Base-by-base conservation (phyloP, 30 jellyfish, hydroid and myxozoan species). In the Pelagia noctiluca region DNA sequence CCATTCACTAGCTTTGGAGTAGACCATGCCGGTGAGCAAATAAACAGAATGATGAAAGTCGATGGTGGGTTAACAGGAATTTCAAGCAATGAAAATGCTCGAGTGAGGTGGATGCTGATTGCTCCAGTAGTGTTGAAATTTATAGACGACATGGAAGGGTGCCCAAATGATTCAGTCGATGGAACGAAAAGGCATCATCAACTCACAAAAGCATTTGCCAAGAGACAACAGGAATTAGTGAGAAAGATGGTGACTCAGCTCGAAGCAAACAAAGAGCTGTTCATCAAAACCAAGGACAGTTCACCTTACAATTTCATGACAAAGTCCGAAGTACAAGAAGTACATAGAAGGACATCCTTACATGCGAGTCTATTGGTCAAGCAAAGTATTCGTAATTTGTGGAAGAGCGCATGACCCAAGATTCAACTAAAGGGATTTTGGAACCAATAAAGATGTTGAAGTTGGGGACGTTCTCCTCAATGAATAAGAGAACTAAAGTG, bases 21-120 rank as follows among this genome's bases (percentile, higher is more conserved):
- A 48, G 62, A 48, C n/a, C 62, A 48, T 48, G 62, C 62, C n/a
- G 62, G 62, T 48, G 62, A 48, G n/a, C n/a, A 48, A 48, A 11
- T 13, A n/a, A n/a, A n/a, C n/a, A n/a, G n/a, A n/a, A n/a, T n/a
- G n/a, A n/a, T n/a, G n/a, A n/a, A n/a, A n/a, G n/a, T n/a, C n/a
- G n/a, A n/a, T n/a, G n/a, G n/a, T n/a, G n/a, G n/a, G n/a, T n/a
- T n/a, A n/a, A n/a, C n/a, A n/a, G n/a, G n/a, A n/a, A n/a, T n/a
- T n/a, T n/a, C n/a, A n/a, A n/a, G n/a, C n/a, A n/a, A n/a, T n/a
- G n/a, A n/a, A n/a, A n/a, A n/a, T n/a, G n/a, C n/a, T n/a, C n/a
- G n/a, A n/a, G n/a, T n/a, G n/a, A n/a, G n/a, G n/a, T n/a, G n/a
- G n/a, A n/a, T n/a, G n/a, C n/a, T n/a, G n/a, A n/a, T n/a, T n/a